Evolutionary conservation across 2,888 invertebrate genomes (phyloP).

Genomic region (Drosophila birchii): DNA sequence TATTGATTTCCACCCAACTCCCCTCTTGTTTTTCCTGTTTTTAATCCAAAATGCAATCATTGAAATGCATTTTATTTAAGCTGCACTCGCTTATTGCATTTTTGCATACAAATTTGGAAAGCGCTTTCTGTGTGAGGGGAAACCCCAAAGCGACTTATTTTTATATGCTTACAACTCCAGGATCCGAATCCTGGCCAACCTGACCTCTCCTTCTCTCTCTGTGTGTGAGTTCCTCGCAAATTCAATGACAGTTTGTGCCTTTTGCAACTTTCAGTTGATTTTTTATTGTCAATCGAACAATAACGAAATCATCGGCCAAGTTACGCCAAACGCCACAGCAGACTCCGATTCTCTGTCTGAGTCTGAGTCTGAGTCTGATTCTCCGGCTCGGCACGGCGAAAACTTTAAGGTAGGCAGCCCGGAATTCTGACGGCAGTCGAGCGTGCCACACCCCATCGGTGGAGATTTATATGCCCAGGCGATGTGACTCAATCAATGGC

Average conservation of each 20-base stretch:
- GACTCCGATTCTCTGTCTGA: slow-evolving; percentile 36
- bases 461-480: slow-evolving; percentile 80
- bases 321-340: slow-evolving; percentile 76
- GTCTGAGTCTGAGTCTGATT: slow-evolving; percentile 2
- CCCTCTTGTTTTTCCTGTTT: slow-evolving; percentile 33
- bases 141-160: slow-evolving; percentile 67
- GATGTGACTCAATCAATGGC: slow-evolving; percentile 81
- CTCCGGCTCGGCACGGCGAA: slow-evolving; percentile 68
- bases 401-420: slow-evolving; percentile 74
- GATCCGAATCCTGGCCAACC: slow-evolving; percentile 22
- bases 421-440: slow-evolving; percentile 36
- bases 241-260: slow-evolving; percentile 78
- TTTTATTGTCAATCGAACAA: slow-evolving; percentile 83
- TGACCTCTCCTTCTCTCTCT: slow-evolving; percentile 12
- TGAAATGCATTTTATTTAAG: slow-evolving; percentile 80
- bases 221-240: slow-evolving; percentile 49
- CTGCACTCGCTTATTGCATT: slow-evolving; percentile 75
- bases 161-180: slow-evolving; percentile 72
- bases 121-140: slow-evolving; percentile 46
- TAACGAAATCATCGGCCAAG: slow-evolving; percentile 82
- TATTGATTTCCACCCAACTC: slow-evolving; percentile 15
- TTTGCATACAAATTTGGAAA: slow-evolving; percentile 74
- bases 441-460: slow-evolving; percentile 77
- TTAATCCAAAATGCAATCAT: slow-evolving; percentile 80
- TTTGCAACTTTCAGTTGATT: slow-evolving; percentile 80